Conservation (phyloP, 2,113 vertebrate genomes). For the Aplodontia rufa region DNA sequence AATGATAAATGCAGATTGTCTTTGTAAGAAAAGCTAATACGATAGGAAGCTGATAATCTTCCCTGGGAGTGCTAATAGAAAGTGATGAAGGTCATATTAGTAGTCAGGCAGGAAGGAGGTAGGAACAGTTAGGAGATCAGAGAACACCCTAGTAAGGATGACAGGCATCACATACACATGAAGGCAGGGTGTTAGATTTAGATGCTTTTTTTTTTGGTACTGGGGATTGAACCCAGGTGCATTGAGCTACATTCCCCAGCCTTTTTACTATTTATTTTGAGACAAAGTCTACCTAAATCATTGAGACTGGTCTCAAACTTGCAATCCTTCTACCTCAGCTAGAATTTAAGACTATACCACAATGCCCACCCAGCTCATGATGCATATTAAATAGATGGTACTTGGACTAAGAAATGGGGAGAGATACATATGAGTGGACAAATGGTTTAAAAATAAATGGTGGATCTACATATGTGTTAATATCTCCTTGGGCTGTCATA, state of each 20-base stretch:
- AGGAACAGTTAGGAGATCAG: no score
- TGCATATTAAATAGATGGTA: background rate
- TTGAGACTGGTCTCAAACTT: no score
- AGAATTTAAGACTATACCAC: no score
- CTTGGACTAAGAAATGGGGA: background rate
- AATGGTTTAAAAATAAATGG: background rate
- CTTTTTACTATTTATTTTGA: no score
- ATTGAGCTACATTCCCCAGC: no score
- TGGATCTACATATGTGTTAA: background rate
- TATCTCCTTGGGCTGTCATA: background rate
- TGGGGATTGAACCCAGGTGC: no score
- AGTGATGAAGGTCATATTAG: background rate
- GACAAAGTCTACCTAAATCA: no score
- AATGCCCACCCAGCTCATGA: background rate
- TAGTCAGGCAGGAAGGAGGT: background rate
- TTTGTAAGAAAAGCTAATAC: slow-evolving; percentile 8
- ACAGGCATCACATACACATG: background rate
- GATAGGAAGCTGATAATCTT: background rate
- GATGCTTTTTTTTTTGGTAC: no score
- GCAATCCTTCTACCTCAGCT: no score
- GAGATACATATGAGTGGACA: background rate
- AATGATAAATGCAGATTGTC: background rate
- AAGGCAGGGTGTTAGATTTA: background rate
- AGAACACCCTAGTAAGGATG: background rate
- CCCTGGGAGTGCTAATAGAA: background rate